Percentiles rank a stretch among this genome's conserved stretches.
phyloP scores from a whole-genome alignment of 2,888 invertebrate species.

The Meteorus cinctellus region DNA sequence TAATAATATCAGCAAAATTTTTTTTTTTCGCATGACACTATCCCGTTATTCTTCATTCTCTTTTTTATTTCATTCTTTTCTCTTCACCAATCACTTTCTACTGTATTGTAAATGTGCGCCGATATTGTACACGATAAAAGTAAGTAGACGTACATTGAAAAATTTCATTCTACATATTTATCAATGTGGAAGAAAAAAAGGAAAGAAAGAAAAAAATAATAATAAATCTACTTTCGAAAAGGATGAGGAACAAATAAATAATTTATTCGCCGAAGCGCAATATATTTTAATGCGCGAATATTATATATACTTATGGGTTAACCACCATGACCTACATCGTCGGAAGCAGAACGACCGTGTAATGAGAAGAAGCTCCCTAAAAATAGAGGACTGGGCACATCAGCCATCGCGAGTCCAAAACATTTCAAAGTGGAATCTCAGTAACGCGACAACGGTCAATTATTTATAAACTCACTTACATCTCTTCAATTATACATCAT shows the following conservation, averaged over 20 bases:
- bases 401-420: constrained; percentile 13
- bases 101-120: not conserved
- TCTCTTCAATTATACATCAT: not conserved
- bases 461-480: constrained; percentile 14
- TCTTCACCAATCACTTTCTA: not conserved
- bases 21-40: not conserved
- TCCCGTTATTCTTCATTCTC: not conserved
- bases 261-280: constrained; percentile 7
- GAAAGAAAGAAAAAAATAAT: no score
- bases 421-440: constrained; percentile 21
- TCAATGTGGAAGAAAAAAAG: not conserved
- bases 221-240: constrained; percentile 18
- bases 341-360: constrained; percentile 35
- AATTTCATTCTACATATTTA: not conserved
- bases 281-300: not conserved
- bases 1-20: not conserved
- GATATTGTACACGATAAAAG: not conserved
- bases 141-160: not conserved
- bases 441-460: not conserved
- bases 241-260: constrained; percentile 1
- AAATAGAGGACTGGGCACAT: constrained; percentile 32
- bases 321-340: constrained; percentile 19
- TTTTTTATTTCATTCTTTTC: not conserved
- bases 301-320: constrained; percentile 12
- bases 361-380: constrained; percentile 28